These are phyloP conservation scores for Oligia fasciuncula DNA, from an alignment of 2,888 invertebrate genomes.

Conservation along the genomic window DNA sequence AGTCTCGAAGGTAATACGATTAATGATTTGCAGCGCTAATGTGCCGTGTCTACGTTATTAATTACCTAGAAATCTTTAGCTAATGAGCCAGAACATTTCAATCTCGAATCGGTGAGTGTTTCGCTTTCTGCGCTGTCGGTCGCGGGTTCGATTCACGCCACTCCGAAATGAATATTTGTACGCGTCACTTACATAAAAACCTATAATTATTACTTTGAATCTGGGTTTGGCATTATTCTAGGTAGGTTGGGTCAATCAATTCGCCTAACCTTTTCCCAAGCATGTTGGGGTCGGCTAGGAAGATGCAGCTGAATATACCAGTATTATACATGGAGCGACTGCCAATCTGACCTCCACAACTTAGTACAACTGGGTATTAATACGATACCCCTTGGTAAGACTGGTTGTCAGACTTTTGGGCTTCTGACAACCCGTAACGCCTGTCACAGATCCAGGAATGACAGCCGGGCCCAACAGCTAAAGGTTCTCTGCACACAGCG, in stretches of 20 bases:
- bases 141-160: conserved; percentile 4
- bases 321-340: no score
- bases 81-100: conserved; percentile 55
- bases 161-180: neutral
- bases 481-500: fast-evolving
- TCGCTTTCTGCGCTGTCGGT: conserved; percentile 1
- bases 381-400: no score
- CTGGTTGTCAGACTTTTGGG: no score
- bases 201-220: neutral
- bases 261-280: no score
- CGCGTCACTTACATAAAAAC: neutral
- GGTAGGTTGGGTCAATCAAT: neutral
- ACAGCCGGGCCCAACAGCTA: no score
- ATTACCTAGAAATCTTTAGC: conserved; percentile 55
- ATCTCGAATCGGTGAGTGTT: conserved; percentile 21
- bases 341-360: no score
- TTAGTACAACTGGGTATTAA: no score
- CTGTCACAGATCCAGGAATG: no score
- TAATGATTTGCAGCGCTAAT: conserved; percentile 44
- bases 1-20: conserved; percentile 15
- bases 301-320: no score
- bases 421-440: no score
- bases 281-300: no score
- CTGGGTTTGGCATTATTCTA: neutral
- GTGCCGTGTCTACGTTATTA: conserved; percentile 43